These are phyloP conservation scores for Dendroctonus ponderosae DNA, from an alignment of 1,140 invertebrate genomes.

Conservation along the genomic window DNA sequence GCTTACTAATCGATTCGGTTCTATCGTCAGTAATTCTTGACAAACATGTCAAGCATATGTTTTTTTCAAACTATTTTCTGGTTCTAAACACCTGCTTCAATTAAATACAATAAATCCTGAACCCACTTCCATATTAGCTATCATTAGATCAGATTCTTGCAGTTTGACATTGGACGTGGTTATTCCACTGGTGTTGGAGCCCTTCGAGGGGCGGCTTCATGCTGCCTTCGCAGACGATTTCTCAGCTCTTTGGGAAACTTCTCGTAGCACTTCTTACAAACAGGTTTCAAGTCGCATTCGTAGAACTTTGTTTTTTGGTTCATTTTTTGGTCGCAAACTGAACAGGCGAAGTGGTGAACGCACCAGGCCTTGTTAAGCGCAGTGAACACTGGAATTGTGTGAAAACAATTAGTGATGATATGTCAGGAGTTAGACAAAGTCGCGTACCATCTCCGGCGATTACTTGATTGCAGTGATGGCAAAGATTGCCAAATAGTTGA, in stretches of 20 bases:
- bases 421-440: conserved; percentile 29
- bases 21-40: no score
- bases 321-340: conserved; percentile 96
- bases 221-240: conserved; percentile 77
- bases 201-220: conserved; percentile 66
- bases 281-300: conserved; percentile 97
- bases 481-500: conserved; percentile 97
- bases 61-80: no score
- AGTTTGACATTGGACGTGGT: neutral
- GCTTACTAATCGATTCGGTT: no score
- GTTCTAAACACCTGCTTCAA: no score
- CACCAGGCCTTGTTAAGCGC: conserved; percentile 99
- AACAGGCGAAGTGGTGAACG: conserved; percentile 98
- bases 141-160: no score
- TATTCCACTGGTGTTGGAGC: conserved; percentile 37
- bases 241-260: conserved; percentile 93
- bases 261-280: conserved; percentile 98
- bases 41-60: no score
- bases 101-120: no score
- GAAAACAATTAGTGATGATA: conserved; percentile 25
- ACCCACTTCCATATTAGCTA: no score
- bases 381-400: conserved; percentile 80
- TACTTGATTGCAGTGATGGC: conserved; percentile 98
- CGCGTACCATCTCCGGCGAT: conserved; percentile 91
- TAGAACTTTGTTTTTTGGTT: conserved; percentile 99